Evolutionary conservation across 2,797 vertebrate genomes (phyloP), one percentile per base, ranked within the genome.

Genomic region (Coracias cyanogaster): DNA sequence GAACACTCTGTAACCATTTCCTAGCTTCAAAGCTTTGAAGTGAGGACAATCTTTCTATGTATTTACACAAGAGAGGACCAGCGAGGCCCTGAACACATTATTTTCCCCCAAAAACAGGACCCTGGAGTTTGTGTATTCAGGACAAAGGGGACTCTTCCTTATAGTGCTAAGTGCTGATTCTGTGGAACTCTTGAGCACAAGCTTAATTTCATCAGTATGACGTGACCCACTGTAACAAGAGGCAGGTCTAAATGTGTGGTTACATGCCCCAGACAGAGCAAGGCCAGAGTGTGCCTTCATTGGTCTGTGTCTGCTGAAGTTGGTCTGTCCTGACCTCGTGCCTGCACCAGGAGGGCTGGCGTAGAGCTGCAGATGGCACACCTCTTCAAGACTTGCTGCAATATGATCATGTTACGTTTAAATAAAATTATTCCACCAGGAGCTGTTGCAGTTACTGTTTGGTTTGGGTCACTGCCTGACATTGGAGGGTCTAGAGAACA

Each of bases 321-420:
- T 9, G 35, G 37, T 35, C 51, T 16, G 54, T 35, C 17, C 52
- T 4, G 33, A 6, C 18, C 5, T 0, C 0, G 11, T 0, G 2
- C 15, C 7, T 4, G 25, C 24, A 4, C 26, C 19, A 2, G 28
- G 28, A 8, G 35, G 18, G 29, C 62, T 35, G 8, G 8, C 1
- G 7, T 10, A 4, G 31, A 55, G 41, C 71, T 29, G 39, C 0
- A 1, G 12, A 1, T 8, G 2, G 17, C 66, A 62, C 37, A 4
- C 9, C 15, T 52, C 17, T 28, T 11, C 7, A 21, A 7, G 25
- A 28, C 43, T 43, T 0, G 0, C 25, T 33, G 51, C 61, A 8
- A 1, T 7, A 17, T 4, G 5, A 17, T 11, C 24, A 6, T 31
- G 10, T 49, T 12, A 5, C 25, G 5, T 11, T 12, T 6, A 18